Evolutionary conservation across 2,797 vertebrate genomes (phyloP).

Genomic region (Sciaenops ocellatus): DNA sequence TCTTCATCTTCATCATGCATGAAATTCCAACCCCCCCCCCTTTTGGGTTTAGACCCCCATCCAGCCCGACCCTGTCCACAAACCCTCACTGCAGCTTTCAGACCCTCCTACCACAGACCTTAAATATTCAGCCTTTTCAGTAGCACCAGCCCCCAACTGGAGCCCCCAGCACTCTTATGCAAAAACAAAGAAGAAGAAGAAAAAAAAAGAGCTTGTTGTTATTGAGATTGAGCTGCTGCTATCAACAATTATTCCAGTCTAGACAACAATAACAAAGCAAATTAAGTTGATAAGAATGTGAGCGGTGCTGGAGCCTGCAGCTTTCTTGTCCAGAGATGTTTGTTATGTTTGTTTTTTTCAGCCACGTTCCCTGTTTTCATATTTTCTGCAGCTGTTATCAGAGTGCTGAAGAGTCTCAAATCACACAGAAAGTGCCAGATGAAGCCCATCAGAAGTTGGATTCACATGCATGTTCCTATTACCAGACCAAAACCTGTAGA

Average conservation of each 20-base stretch:
- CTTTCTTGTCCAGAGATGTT: neutral
- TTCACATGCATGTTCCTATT: neutral
- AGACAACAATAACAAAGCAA: constrained; percentile 13
- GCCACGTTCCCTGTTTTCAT: neutral
- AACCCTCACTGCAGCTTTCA: constrained; percentile 8
- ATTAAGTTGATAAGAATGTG: neutral
- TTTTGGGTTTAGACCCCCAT: constrained; percentile 2
- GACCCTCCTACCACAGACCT: constrained; percentile 19
- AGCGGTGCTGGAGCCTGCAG: neutral
- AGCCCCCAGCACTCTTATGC: constrained; percentile 11
- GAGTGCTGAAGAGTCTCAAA: neutral
- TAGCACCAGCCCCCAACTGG: constrained; percentile 9
- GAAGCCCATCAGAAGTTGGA: neutral
- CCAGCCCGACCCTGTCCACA: neutral
- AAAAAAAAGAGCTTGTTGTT: constrained; percentile 4
- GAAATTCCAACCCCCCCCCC: neutral
- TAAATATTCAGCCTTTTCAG: constrained; percentile 42
- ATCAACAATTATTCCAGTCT: constrained; percentile 22
- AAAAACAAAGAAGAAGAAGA: constrained; percentile 2
- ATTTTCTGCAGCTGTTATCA: neutral
- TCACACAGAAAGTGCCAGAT: neutral
- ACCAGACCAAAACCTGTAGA: neutral
- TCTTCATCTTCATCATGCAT: constrained; percentile 15
- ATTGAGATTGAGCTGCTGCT: constrained; percentile 21
- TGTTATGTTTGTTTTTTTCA: neutral